A percentile compares a stretch with the other conserved stretches of the same genome.
Evolutionary conservation across 2,888 invertebrate genomes (phyloP).

Genomic region (Smittia aterrima): DNA sequence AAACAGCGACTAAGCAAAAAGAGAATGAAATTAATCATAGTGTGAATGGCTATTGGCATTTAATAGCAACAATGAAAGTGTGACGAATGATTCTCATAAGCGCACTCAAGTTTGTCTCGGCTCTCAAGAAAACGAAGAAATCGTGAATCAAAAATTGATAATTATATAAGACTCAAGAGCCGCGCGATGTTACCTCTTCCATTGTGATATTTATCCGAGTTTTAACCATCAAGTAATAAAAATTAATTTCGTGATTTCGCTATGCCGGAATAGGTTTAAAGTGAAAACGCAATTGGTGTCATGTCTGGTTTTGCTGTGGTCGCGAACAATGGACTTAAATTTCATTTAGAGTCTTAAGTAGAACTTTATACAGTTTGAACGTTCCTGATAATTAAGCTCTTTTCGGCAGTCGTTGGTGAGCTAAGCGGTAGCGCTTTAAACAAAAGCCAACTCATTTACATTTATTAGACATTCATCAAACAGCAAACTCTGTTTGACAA

Average conservation of each 20-base stretch:
- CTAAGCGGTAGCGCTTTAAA: too few species aligned
- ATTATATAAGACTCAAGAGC: not conserved
- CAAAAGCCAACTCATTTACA: not conserved
- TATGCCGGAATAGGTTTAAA: not conserved
- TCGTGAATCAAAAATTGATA: not conserved
- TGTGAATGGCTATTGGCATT: slow-evolving; percentile 3
- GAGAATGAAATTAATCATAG: not conserved
- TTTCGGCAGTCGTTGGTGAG: too few species aligned
- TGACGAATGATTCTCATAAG: slow-evolving; percentile 24
- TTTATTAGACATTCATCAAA: too few species aligned
- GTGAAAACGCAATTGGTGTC: not conserved
- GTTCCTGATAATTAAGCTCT: not conserved
- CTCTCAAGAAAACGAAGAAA: not conserved
- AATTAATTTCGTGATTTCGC: not conserved
- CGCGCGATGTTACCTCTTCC: not conserved
- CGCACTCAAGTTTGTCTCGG: not conserved
- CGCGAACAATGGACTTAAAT: not conserved
- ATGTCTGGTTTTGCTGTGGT: too few species aligned
- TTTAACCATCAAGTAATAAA: not conserved
- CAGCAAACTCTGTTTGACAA: too few species aligned
- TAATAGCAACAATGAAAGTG: slow-evolving; percentile 28
- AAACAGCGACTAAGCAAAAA: too few species aligned
- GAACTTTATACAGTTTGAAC: not conserved
- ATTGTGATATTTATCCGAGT: not conserved
- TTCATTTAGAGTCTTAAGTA: not conserved